Evolutionary conservation across 1,140 invertebrate species (phyloP).

Genomic region (Ceratoteleas bidentatus): DNA sequence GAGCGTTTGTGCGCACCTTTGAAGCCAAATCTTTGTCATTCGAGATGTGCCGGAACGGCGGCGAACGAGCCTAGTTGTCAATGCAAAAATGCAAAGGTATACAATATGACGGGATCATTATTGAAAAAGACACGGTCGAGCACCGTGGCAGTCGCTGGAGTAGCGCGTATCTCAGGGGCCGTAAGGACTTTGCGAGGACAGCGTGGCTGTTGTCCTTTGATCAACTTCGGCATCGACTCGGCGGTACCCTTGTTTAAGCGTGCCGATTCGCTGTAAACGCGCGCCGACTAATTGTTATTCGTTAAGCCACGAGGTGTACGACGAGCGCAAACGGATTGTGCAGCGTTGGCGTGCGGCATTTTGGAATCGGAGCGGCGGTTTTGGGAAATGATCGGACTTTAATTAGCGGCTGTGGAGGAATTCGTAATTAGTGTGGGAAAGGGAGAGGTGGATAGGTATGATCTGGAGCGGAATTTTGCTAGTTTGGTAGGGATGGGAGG

Average conservation of each 20-base stretch:
- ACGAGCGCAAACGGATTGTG: neutral
- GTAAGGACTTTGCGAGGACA: conserved; percentile 57
- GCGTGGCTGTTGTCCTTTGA: conserved; percentile 73
- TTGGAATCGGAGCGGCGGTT: too few relatives aligned
- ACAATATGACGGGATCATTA: conserved; percentile 77
- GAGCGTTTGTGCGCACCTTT: conserved; percentile 18
- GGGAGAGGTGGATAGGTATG: too few relatives aligned
- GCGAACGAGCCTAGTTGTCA: conserved; percentile 60
- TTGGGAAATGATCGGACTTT: too few relatives aligned
- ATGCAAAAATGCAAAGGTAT: conserved; percentile 79
- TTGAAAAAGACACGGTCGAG: conserved; percentile 74
- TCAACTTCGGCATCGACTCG: conserved; percentile 70
- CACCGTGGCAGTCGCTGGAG: conserved; percentile 74
- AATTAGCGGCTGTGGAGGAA: too few relatives aligned
- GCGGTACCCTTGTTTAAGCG: conserved; percentile 69
- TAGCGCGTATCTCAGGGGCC: conserved; percentile 69
- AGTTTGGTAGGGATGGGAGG: too few relatives aligned
- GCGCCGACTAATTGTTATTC: conserved; percentile 36
- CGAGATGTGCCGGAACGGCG: conserved; percentile 30
- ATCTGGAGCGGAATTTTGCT: too few relatives aligned
- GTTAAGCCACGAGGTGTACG: conserved; percentile 34
- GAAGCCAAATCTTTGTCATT: conserved; percentile 33
- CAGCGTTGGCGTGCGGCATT: too few relatives aligned
- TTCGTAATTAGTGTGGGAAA: too few relatives aligned
- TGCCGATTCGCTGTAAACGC: conserved; percentile 75